These are phyloP conservation scores for Hemitrygon akajei DNA, from an alignment of 2,797 vertebrate genomes.

Conservation along the genomic window DNA sequence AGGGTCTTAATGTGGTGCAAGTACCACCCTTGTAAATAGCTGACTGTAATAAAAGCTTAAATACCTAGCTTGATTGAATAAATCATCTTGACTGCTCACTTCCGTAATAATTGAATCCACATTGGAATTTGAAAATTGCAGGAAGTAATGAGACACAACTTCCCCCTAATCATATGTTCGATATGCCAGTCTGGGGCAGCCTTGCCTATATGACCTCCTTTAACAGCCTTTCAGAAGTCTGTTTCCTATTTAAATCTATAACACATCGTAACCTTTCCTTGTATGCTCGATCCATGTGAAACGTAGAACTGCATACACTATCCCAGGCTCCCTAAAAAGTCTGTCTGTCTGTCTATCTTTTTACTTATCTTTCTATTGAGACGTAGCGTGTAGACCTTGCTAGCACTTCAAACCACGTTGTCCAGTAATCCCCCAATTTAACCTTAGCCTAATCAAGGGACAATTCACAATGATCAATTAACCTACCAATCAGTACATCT, in stretches of 20 bases:
- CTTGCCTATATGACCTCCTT: too few species aligned
- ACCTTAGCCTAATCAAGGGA: too few species aligned
- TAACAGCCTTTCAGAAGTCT: neutral
- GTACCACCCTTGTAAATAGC: neutral
- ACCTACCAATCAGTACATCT: too few species aligned
- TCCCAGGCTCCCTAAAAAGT: neutral
- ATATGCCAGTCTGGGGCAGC: neutral
- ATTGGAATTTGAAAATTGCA: neutral
- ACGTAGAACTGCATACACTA: neutral
- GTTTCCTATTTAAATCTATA: constrained; percentile 16
- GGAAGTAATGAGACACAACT: neutral
- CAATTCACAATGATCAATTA: too few species aligned
- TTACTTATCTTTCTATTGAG: too few species aligned
- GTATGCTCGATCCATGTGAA: neutral
- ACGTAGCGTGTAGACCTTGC: too few species aligned
- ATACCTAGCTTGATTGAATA: neutral
- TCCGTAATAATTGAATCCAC: constrained; percentile 10
- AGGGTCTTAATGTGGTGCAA: neutral
- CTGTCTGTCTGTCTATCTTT: too few species aligned
- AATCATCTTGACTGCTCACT: neutral
- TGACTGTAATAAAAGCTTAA: neutral
- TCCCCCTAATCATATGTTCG: neutral
- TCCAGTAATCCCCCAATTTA: too few species aligned
- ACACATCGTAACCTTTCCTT: neutral
- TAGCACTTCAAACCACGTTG: too few species aligned